These are phyloP conservation scores for Zeugodacus cucurbitae DNA, from an alignment of 1,140 invertebrate species.

Conservation along the genomic window DNA sequence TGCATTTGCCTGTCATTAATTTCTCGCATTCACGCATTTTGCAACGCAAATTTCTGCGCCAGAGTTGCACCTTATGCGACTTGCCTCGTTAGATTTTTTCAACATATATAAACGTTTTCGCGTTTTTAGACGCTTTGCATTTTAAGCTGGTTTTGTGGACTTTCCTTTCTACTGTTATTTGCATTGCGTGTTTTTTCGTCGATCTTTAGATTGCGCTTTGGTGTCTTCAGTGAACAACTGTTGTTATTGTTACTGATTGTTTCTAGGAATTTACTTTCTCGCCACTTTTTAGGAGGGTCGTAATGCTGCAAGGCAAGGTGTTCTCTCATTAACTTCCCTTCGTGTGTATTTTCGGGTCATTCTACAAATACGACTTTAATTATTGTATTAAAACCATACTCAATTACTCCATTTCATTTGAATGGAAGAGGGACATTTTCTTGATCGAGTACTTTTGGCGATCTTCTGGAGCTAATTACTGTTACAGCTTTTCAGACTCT, in stretches of 20 bases:
- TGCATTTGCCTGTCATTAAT: conserved; percentile 29
- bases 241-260: background rate
- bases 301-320: background rate
- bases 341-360: background rate
- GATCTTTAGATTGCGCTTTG: background rate
- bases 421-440: too few species aligned
- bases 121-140: conserved; percentile 7
- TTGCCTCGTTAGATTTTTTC: background rate
- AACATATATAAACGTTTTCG: conserved; percentile 9
- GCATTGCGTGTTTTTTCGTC: background rate
- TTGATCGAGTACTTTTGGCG: too few species aligned
- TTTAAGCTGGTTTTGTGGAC: background rate
- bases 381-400: too few species aligned
- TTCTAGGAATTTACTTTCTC: background rate
- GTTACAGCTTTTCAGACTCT: background rate
- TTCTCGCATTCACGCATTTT: conserved; percentile 25
- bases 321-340: background rate
- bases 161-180: background rate
- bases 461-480: background rate
- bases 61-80: background rate
- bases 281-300: background rate
- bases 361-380: too few species aligned
- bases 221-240: background rate
- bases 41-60: background rate
- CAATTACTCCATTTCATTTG: too few species aligned